Base-by-base conservation (phyloP, 1,140 invertebrate species). In the Camponotus floridanus region DNA sequence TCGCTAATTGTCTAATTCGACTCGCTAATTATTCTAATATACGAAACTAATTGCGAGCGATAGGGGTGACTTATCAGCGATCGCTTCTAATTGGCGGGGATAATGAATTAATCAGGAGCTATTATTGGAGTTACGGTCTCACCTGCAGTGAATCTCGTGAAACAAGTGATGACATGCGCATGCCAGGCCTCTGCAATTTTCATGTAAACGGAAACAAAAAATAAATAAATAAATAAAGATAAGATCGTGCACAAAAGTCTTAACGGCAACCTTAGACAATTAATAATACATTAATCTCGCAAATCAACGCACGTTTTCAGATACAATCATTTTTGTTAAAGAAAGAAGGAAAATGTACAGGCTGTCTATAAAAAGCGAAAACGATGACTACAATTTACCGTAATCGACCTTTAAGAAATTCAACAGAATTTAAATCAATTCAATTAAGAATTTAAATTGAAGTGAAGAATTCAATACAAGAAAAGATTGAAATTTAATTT, bases 91-190 rank as follows among this genome's bases (percentile, higher is more conserved):
- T 62, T 45, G 36, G 55, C 42, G 42, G 48, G 15, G 26, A 48
- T 36, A 65, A 65, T 62, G 21, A 84, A 81, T 62, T 73, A 59
- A 88, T 55, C n/a, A 86, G 74, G 65, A 57, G 51, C 18, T 88
- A 61, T 51, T 71, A 71, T 79, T 78, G 89, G 45, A 88, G 65
- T 86, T 64, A 81, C 86, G 18, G 73, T 93, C 94, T 95, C 94
- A 95, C 94, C 94, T 95, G 94, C 91, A 94, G 70, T 86, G 92
- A 92, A 76, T 89, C 92, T 93, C 92, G 88, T 86, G 91, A 51
- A 51, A 51, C 92, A 92, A 93, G 92, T 92, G 93, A 92, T 33
- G 91, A 87, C 76, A 91, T 91, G 85, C 91, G 93, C 73, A 94
- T 92, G 91, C 92, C 91, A 84, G 92, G 65, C 90, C 90, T 94